Conservation (phyloP, 2,888 invertebrate genomes). For the Cacoxenus indagator region DNA sequence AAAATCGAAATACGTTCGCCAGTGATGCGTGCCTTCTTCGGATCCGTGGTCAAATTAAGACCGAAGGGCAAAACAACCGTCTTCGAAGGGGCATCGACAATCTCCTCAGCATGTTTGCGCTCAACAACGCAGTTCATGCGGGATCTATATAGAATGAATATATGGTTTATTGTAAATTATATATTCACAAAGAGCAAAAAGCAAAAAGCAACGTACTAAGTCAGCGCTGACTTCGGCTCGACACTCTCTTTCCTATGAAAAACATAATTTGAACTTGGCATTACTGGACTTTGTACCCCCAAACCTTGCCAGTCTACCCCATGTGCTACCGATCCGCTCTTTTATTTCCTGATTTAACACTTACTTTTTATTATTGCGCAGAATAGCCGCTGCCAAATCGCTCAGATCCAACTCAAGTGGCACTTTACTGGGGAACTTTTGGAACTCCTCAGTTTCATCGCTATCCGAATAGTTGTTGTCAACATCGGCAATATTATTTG, state of each 20-base stretch:
- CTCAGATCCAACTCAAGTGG: constrained; percentile 87
- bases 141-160: constrained; percentile 72
- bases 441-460: constrained; percentile 76
- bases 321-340: no score
- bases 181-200: no score
- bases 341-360: not conserved
- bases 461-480: constrained; percentile 69
- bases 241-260: no score
- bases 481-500: constrained; percentile 62
- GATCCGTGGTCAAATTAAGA: constrained; percentile 79
- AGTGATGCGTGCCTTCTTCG: constrained; percentile 79
- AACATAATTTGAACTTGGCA: no score
- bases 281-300: no score
- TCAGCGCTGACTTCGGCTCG: no score
- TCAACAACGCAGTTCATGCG: constrained; percentile 93
- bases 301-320: no score
- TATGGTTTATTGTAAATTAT: not conserved
- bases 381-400: constrained; percentile 82
- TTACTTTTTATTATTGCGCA: constrained; percentile 79
- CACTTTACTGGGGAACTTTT: constrained; percentile 76
- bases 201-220: no score
- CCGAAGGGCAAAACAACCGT: constrained; percentile 77
- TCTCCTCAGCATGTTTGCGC: constrained; percentile 85
- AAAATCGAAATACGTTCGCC: constrained; percentile 90
- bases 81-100: constrained; percentile 82